A percentile compares a stretch with the other conserved stretches of the same genome.
Conservation (phyloP, 2,888 invertebrate genomes). For the Patella caerulea region DNA sequence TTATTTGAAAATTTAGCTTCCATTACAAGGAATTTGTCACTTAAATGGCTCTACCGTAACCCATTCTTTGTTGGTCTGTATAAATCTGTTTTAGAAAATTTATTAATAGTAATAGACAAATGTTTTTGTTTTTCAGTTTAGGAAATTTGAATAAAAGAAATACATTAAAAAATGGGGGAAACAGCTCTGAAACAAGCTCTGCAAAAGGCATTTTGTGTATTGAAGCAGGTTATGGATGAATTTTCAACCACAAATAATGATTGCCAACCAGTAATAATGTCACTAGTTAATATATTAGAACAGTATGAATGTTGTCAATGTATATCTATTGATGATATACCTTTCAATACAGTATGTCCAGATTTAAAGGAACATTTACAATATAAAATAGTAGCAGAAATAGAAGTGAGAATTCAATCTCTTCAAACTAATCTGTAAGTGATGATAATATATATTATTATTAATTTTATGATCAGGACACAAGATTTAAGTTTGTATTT, state of each 20-base stretch:
- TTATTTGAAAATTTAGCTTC: no score
- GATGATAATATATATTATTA: neutral
- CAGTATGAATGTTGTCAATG: neutral
- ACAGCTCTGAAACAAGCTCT: neutral
- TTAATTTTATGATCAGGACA: no score
- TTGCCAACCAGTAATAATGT: neutral
- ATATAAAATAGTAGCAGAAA: neutral
- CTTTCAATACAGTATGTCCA: neutral
- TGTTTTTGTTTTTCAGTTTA: no score
- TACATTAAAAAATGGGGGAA: neutral
- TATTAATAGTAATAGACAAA: no score
- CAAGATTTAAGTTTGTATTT: no score
- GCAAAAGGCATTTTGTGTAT: neutral
- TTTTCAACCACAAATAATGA: neutral
- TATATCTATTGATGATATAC: neutral
- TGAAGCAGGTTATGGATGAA: neutral
- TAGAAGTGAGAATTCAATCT: neutral
- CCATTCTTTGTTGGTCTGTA: no score
- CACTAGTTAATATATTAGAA: constrained; percentile 2
- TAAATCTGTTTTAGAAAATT: no score
- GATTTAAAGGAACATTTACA: neutral
- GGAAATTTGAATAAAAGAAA: neutral
- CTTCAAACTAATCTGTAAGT: neutral
- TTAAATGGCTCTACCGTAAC: no score
- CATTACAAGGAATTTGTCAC: no score